Base-by-base conservation (phyloP, 64 coral and sea anemone species). In the Pocillopora verrucosa region DNA sequence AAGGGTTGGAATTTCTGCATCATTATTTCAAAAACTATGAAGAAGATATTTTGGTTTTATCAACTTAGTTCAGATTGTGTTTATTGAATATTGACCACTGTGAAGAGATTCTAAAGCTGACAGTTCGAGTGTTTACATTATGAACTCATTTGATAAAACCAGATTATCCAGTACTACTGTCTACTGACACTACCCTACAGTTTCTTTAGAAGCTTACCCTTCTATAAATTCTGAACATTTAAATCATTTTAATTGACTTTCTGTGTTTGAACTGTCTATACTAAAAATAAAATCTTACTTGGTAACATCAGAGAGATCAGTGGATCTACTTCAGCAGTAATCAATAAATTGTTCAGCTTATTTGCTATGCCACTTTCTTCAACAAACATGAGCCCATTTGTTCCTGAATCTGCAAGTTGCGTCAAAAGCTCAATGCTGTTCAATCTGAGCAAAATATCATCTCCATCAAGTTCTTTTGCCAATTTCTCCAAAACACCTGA, bases 361-460 rank as follows among this genome's bases (percentile, higher is more conserved):
- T 63, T 80, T 16, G 91, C 73, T 60, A 91, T 38, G 70, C 93
- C 94, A 74, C 61, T 88, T 74, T 99, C 88, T 37, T 99, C 91
- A 9, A 93, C 88, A 75, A 88, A 93, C 65, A 86, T 73, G 59
- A 89, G 83, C 45, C 93, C 97, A 78, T 86, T 82, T 62, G 73
- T 78, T 59, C 91, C 90, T 16, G 80, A 87, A 68, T 80, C 80
- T 51, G 92, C 88, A 19, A 99, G 51, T 37, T 93, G 80, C 37
- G 94, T 91, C 11, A 99, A 56, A 10, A 99, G 86, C 89, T 99
- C 97, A 68, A 95, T 65, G 45, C 97, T 95, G 65, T 95, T 99
- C 88, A 95, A 89, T 4, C 89, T 91, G 14, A 95, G 78, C 60
- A 99, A 76, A 57, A 95, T 60, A 82, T 99, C 97, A 70, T 93